Evolutionary conservation across 2,797 vertebrate genomes (phyloP).

Genomic region (Macrochelys suwanniensis): DNA sequence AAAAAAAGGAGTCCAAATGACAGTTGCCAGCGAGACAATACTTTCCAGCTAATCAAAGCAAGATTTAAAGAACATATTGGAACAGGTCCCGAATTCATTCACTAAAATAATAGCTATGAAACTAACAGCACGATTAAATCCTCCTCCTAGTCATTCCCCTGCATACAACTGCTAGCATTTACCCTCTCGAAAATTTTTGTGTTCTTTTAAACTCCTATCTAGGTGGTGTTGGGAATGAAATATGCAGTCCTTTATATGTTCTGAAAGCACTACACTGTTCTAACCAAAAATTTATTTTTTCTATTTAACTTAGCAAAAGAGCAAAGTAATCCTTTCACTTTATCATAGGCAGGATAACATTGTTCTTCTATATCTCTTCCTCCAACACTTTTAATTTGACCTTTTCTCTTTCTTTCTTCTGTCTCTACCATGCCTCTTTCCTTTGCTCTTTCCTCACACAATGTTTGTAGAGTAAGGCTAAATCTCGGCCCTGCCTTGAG

Average conservation of each 20-base stretch:
- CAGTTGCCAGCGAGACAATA: neutral
- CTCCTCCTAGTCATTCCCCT: neutral
- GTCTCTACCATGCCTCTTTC: neutral
- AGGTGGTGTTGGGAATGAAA: neutral
- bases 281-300: neutral
- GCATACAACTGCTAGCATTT: neutral
- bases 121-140: neutral
- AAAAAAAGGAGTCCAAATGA: accelerated
- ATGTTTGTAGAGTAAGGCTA: neutral
- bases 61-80: neutral
- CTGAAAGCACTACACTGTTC: neutral
- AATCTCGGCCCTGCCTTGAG: neutral
- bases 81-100: neutral
- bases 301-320: neutral
- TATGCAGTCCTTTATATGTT: neutral
- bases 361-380: neutral
- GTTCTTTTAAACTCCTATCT: neutral
- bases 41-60: neutral
- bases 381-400: neutral
- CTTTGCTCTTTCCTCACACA: accelerated
- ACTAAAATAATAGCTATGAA: neutral
- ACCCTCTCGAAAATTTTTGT: neutral
- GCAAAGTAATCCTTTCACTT: neutral
- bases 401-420: neutral
- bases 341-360: neutral